Conservation (phyloP, 2,113 vertebrate genomes). For the Ciconia maguari region DNA sequence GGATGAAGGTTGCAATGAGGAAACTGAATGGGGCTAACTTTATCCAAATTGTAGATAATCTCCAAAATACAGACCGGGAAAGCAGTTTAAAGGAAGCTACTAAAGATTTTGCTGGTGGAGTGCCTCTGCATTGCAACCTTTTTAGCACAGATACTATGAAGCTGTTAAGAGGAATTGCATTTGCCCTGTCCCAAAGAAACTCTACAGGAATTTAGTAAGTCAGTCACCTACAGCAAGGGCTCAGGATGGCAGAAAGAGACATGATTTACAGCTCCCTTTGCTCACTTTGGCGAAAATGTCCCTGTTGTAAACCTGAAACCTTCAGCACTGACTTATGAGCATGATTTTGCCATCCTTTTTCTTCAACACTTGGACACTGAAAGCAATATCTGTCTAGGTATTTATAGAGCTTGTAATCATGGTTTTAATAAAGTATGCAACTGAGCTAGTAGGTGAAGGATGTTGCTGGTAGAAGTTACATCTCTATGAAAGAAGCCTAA, state of each 20-base stretch:
- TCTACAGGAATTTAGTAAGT: background rate
- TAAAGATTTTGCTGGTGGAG: background rate
- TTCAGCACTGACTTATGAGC: background rate
- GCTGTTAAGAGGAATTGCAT: background rate
- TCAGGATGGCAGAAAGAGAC: background rate
- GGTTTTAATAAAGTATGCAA: background rate
- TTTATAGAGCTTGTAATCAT: background rate
- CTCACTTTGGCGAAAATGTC: rapidly evolving
- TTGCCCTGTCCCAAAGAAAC: background rate
- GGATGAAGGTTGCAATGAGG: background rate
- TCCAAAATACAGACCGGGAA: background rate
- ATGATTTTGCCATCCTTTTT: background rate
- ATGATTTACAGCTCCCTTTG: background rate
- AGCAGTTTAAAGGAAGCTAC: background rate
- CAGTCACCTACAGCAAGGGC: background rate
- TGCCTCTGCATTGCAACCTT: background rate
- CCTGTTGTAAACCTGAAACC: background rate
- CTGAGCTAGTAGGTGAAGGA: background rate
- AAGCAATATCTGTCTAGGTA: background rate
- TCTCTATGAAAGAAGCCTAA: background rate
- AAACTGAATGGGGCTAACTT: background rate
- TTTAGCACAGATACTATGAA: background rate
- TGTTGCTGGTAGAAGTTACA: background rate
- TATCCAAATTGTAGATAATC: background rate
- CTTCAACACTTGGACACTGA: background rate